Conservation (phyloP, 2,113 vertebrate species). For the Cricetomys ansorgei region DNA sequence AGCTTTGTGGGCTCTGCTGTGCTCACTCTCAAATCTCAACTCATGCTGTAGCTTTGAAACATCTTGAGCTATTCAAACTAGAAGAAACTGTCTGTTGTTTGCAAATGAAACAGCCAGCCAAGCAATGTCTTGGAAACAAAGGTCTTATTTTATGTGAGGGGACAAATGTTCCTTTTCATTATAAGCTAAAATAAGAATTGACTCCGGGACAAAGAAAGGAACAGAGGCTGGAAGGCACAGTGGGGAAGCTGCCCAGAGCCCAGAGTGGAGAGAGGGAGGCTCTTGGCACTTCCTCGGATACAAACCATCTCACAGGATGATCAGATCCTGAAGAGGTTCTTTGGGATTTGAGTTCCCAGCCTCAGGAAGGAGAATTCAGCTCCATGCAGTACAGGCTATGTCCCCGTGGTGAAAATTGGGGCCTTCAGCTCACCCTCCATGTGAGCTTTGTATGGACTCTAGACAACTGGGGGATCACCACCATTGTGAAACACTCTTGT, state of each 20-base stretch:
- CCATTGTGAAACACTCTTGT: not conserved
- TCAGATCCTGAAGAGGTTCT: not conserved
- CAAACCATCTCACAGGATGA: not conserved
- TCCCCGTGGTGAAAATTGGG: not conserved
- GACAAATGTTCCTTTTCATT: constrained; percentile 28
- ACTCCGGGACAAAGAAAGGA: constrained; percentile 32
- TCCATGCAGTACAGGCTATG: not conserved
- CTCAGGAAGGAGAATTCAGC: not conserved
- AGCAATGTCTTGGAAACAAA: constrained; percentile 69
- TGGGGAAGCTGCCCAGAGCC: not conserved
- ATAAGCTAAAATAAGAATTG: constrained; percentile 36
- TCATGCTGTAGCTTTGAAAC: constrained; percentile 69
- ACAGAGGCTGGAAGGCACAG: not conserved
- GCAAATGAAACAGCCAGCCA: constrained; percentile 74
- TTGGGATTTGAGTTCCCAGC: not conserved
- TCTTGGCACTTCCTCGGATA: not conserved
- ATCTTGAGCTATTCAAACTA: constrained; percentile 77
- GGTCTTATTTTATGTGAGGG: constrained; percentile 52
- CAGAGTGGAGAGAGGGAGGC: not conserved
- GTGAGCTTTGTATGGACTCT: not conserved
- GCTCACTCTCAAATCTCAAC: constrained; percentile 72
- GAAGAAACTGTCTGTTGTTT: constrained; percentile 75
- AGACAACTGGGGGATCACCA: not conserved
- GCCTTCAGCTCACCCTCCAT: not conserved
- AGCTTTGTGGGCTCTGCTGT: constrained; percentile 61